Evolutionary conservation across 2,888 invertebrate genomes (phyloP).

Genomic region (Drymonia ruficornis): DNA sequence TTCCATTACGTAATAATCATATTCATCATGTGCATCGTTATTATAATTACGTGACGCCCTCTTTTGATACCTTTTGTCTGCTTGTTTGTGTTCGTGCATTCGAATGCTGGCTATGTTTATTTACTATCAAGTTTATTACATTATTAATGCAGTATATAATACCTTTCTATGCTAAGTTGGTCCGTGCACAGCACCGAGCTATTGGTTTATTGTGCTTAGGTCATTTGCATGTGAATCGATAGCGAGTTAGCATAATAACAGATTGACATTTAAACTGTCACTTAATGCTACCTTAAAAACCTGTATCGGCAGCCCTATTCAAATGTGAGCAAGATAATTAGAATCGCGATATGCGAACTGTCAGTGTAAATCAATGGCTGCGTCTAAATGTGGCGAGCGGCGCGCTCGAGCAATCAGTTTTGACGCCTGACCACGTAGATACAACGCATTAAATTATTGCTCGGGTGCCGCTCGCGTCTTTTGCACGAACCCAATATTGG

Average conservation of each 20-base stretch:
- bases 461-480: too few species aligned
- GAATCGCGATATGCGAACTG: conserved; percentile 10
- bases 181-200: conserved; percentile 53
- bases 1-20: conserved; percentile 58
- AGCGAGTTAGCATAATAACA: conserved; percentile 40
- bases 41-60: conserved; percentile 70
- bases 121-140: conserved; percentile 62
- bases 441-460: too few species aligned
- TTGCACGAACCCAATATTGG: too few species aligned
- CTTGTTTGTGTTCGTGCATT: conserved; percentile 53
- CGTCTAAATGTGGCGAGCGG: too few species aligned
- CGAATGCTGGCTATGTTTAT: conserved; percentile 61
- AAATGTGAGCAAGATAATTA: conserved; percentile 20
- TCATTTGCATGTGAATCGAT: conserved; percentile 58
- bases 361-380: conserved; percentile 4
- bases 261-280: conserved; percentile 52
- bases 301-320: conserved; percentile 23
- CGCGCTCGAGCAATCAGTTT: too few species aligned
- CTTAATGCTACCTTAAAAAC: conserved; percentile 26
- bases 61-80: conserved; percentile 71
- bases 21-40: conserved; percentile 56
- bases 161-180: conserved; percentile 70
- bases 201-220: conserved; percentile 52
- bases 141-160: conserved; percentile 42
- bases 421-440: too few species aligned